Evolutionary conservation across 2,113 vertebrate genomes (phyloP).

Genomic region (Corythoichthys haematopterus): DNA sequence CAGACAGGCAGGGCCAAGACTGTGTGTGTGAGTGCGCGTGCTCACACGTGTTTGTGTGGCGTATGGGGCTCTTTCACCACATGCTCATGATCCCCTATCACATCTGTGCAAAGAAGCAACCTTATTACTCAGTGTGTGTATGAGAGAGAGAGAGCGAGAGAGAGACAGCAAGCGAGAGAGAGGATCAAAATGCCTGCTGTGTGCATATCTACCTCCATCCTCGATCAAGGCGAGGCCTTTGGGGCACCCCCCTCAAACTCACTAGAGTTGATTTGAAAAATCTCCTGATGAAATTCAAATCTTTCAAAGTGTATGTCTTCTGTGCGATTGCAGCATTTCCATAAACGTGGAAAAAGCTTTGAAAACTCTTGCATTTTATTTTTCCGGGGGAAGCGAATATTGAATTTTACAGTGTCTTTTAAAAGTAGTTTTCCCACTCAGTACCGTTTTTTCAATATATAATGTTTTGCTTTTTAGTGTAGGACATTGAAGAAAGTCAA

Average conservation of each 20-base stretch:
- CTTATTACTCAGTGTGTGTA: conserved; percentile 30
- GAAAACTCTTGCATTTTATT: conserved; percentile 45
- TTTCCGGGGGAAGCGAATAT: conserved; percentile 34
- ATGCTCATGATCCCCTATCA: conserved; percentile 48
- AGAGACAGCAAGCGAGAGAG: conserved; percentile 4
- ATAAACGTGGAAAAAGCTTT: conserved; percentile 55
- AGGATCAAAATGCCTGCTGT: conserved; percentile 47
- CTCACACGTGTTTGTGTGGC: conserved; percentile 11
- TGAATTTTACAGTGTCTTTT: conserved; percentile 41
- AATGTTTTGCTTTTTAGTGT: conserved; percentile 20
- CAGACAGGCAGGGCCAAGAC: conserved; percentile 52
- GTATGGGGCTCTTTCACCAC: conserved; percentile 23
- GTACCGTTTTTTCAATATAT: neutral
- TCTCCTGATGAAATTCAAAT: conserved; percentile 51
- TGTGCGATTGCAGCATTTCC: conserved; percentile 56
- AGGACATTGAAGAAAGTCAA: conserved; percentile 8
- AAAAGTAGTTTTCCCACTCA: conserved; percentile 22
- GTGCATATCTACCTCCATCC: conserved; percentile 51
- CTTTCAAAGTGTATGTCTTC: conserved; percentile 49
- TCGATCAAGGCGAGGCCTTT: conserved; percentile 62
- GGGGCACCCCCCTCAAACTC: conserved; percentile 39
- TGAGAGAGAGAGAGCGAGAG: conserved; percentile 25
- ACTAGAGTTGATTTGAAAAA: conserved; percentile 54
- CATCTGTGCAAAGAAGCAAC: conserved; percentile 42
- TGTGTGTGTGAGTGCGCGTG: conserved; percentile 24